phyloP scores from a whole-genome alignment of 2,797 vertebrate genomes.

The Enteromius afrohamiltoni region DNA sequence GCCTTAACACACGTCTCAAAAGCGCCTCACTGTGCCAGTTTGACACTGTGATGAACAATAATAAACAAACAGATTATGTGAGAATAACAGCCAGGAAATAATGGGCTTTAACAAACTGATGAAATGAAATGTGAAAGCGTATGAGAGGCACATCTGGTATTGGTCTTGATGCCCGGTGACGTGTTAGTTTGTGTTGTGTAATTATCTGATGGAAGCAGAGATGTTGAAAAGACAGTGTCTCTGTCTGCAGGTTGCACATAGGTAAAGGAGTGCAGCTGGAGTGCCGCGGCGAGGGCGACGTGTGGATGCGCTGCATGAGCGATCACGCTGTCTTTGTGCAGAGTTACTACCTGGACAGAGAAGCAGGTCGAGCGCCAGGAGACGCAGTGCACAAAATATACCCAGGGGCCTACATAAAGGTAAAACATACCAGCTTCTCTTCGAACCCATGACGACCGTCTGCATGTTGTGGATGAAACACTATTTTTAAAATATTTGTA shows the following conservation, averaged over 20 bases:
- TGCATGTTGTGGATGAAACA: background rate
- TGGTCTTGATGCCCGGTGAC: background rate
- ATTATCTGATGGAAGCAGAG: conserved; percentile 23
- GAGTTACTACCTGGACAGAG: conserved; percentile 82
- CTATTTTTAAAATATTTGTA: background rate
- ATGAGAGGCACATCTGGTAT: conserved; percentile 14
- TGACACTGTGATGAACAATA: conserved; percentile 8
- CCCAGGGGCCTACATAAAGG: conserved; percentile 83
- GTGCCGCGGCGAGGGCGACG: conserved; percentile 79
- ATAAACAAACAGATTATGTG: conserved; percentile 20
- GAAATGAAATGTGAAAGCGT: background rate
- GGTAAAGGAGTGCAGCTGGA: conserved; percentile 80
- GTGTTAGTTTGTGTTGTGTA: conserved; percentile 57
- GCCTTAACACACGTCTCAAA: background rate
- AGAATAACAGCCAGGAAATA: background rate
- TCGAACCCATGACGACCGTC: background rate
- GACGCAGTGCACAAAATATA: conserved; percentile 87
- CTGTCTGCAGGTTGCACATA: conserved; percentile 76
- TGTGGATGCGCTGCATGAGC: conserved; percentile 84
- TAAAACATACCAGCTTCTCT: background rate
- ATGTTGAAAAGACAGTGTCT: background rate
- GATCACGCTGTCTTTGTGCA: conserved; percentile 82
- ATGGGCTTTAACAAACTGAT: background rate
- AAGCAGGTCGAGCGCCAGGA: conserved; percentile 82
- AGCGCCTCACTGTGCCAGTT: background rate